Percentiles rank a stretch among this genome's conserved stretches.
phyloP scores from a whole-genome alignment of 2,888 invertebrate species.

The Steinernema carpocapsae region DNA sequence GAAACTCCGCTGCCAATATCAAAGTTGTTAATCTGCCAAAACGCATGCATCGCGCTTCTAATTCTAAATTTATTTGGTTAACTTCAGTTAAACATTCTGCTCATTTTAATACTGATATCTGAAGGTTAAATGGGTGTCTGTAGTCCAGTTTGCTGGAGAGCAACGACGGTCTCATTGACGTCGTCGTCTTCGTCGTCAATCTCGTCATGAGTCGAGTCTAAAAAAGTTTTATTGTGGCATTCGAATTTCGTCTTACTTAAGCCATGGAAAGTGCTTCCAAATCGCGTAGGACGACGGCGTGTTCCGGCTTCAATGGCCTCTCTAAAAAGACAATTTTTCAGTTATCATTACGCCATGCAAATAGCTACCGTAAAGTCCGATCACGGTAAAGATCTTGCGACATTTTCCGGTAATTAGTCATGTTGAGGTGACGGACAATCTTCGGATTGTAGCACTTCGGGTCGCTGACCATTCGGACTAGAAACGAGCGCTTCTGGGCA shows the following conservation, averaged over 20 bases:
- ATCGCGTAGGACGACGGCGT: conserved; percentile 12
- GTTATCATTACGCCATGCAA: background rate
- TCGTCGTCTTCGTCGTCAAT: conserved; percentile 53
- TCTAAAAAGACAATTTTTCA: conserved; percentile 8
- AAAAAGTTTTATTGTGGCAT: background rate
- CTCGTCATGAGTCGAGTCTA: conserved; percentile 32
- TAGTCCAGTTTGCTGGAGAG: conserved; percentile 57
- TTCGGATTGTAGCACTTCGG: conserved; percentile 93
- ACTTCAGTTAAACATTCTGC: too few species aligned
- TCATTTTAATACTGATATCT: too few species aligned
- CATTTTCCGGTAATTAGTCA: conserved; percentile 67
- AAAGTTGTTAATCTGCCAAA: too few species aligned
- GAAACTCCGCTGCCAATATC: too few species aligned
- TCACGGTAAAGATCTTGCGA: conserved; percentile 70
- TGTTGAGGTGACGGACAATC: conserved; percentile 73
- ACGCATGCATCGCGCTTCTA: too few species aligned
- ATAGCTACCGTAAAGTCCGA: conserved; percentile 56
- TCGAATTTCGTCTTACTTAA: background rate
- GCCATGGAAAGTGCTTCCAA: conserved; percentile 30
- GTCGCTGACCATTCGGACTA: conserved; percentile 89
- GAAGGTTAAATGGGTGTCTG: conserved; percentile 58
- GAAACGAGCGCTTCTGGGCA: conserved; percentile 90
- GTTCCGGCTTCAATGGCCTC: conserved; percentile 18
- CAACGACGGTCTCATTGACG: conserved; percentile 48
- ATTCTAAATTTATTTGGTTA: too few species aligned